phyloP scores from a whole-genome alignment of 1,140 invertebrate species.

The Penaeus indicus region DNA sequence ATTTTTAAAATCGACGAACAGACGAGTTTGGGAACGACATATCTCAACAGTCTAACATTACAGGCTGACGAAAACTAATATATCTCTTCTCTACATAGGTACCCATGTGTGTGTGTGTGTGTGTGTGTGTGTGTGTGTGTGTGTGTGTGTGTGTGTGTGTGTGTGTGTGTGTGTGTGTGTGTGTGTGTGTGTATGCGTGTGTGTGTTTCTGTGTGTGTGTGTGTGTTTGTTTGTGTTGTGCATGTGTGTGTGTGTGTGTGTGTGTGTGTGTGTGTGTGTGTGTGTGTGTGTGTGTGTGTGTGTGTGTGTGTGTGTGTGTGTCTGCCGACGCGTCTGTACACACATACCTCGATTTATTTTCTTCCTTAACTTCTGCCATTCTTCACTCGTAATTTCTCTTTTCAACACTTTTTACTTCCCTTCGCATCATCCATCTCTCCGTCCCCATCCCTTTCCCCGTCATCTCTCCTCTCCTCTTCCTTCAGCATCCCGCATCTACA shows the following conservation, averaged over 20 bases:
- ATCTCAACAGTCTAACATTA: no score
- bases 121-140: slow-evolving; percentile 14
- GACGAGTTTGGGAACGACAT: no score
- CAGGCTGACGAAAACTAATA: no score
- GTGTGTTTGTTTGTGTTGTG: not conserved
- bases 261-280: not conserved
- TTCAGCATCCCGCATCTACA: not conserved
- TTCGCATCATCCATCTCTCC: not conserved
- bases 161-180: not conserved
- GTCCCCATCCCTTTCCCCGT: not conserved
- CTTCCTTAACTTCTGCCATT: no score
- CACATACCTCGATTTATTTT: not conserved
- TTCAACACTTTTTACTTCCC: not conserved
- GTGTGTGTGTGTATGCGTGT: slow-evolving; percentile 4
- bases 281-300: not conserved
- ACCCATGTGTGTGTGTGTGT: not conserved
- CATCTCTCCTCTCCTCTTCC: not conserved
- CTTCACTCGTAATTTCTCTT: no score
- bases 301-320: not conserved
- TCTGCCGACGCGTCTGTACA: not conserved
- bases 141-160: not conserved
- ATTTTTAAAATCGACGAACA: no score
- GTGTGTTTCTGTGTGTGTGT: not conserved
- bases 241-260: not conserved
- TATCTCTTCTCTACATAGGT: not conserved